Evolutionary conservation across 2,797 vertebrate genomes (phyloP).

Genomic region (Macroramphosus scolopax): DNA sequence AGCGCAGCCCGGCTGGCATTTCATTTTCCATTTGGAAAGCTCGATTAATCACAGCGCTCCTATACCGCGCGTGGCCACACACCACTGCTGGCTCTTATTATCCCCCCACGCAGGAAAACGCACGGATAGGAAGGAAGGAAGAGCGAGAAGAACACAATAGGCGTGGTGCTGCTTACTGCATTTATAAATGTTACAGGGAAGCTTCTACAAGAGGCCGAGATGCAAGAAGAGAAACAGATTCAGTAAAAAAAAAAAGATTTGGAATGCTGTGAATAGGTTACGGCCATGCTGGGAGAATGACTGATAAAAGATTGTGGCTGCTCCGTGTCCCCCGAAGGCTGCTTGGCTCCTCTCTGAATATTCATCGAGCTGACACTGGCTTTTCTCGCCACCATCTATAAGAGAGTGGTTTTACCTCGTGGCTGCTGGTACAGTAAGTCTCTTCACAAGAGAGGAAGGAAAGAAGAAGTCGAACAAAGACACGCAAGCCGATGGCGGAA

Average conservation of each 20-base stretch:
- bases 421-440: conserved; percentile 53
- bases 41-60: conserved; percentile 76
- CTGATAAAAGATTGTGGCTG: conserved; percentile 68
- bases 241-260: conserved; percentile 36
- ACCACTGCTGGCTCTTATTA: conserved; percentile 58
- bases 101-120: conserved; percentile 46
- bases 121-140: conserved; percentile 25
- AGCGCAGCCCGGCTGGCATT: conserved; percentile 63
- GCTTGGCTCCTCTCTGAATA: conserved; percentile 63
- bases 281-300: conserved; percentile 37
- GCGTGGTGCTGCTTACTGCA: conserved; percentile 1
- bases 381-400: conserved; percentile 59
- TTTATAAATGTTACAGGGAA: conserved; percentile 15
- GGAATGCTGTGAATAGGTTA: conserved; percentile 48
- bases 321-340: conserved; percentile 64
- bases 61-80: conserved; percentile 65
- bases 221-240: conserved; percentile 11
- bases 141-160: conserved; percentile 14
- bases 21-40: conserved; percentile 77
- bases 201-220: conserved; percentile 7
- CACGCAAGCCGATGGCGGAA: no score
- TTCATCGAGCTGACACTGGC: conserved; percentile 68
- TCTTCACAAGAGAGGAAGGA: no score
- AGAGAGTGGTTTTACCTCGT: conserved; percentile 67
- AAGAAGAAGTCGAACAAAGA: no score